phyloP scores from a whole-genome alignment of 2,888 invertebrate species.

The Eubasilissa splendida region DNA sequence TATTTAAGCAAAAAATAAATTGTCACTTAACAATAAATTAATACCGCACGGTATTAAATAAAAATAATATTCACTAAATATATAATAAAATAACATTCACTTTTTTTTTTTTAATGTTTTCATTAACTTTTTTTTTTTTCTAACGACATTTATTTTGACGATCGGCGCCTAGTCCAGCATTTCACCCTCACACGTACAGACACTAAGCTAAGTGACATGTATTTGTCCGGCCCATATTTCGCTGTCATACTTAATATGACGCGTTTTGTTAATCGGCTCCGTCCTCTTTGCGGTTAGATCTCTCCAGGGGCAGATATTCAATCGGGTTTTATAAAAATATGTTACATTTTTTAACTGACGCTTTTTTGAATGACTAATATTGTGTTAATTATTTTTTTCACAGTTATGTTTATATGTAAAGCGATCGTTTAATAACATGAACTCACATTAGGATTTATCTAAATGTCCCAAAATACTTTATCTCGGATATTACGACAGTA shows the following conservation, averaged over 20 bases:
- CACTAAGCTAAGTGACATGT: conserved; percentile 39
- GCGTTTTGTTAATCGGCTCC: conserved; percentile 56
- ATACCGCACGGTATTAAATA: too few relatives aligned
- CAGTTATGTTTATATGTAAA: neutral
- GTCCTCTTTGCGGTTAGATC: conserved; percentile 20
- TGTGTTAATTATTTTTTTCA: neutral
- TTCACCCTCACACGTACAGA: conserved; percentile 17
- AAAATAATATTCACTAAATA: too few relatives aligned
- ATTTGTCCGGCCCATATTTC: conserved; percentile 54
- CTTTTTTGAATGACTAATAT: neutral
- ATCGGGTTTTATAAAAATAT: neutral
- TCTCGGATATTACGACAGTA: too few relatives aligned
- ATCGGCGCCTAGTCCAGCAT: conserved; percentile 18
- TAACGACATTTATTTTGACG: neutral
- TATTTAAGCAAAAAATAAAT: too few relatives aligned
- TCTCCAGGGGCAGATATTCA: neutral
- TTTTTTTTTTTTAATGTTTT: neutral
- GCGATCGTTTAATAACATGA: too few relatives aligned
- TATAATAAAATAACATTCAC: neutral
- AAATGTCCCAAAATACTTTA: too few relatives aligned
- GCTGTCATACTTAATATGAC: conserved; percentile 56
- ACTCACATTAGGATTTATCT: too few relatives aligned
- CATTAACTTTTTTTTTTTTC: neutral
- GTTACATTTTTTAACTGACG: neutral
- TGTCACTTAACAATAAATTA: too few relatives aligned